Base-by-base conservation (phyloP, 92 coral and sea anemone genomes). In the Meandrina meandrites region DNA sequence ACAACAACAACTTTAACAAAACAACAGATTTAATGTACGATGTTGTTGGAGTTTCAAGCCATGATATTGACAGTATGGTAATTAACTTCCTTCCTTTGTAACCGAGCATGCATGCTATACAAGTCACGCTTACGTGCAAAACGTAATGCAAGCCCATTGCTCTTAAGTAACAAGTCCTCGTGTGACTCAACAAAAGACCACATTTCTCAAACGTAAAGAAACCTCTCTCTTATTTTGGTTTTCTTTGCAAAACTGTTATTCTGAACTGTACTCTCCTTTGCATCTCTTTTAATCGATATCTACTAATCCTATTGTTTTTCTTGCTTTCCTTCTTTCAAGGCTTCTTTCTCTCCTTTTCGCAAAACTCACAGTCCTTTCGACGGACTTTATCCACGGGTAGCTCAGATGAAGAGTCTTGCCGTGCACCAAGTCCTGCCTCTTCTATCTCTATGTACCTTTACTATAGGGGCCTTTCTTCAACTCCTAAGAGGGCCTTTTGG, bases 381-480 rank as follows among this genome's bases (percentile, higher is more conserved):
- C 32, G 78, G 60, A 56, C 88, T 78, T 21, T 67, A 11, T 77
- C 82, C 17, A 31, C 45, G 24, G 51, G 78, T 71, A 56, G 85
- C 85, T 69, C 73, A 15, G 58, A 79, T 45, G 89, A 79, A 37
- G 89, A 72, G 24, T 69, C 58, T 15, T 24, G 54, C 32, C 16
- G n/a, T 69, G 68, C 76, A 4, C 51, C 84, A 5, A 68, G 79
- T 53, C 71, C 72, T 53, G 76, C 58, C 48, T 84, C 94, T 80
- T 87, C 91, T 51, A 42, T 76, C 42, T 50, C 90, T 5, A 67
- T 75, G 81, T 90, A 85, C 71, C 83, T 84, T 71, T 87, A 45
- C 76, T 90, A 92, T 83, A 86, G 92, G 58, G 95, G 92, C 19
- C 91, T 92, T 22, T 94, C 93, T 58, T 81, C 88, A 19, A 85